These are phyloP conservation scores for Epizoanthus scotinus DNA, from an alignment of 92 coral and sea anemone species.

Conservation along the genomic window DNA sequence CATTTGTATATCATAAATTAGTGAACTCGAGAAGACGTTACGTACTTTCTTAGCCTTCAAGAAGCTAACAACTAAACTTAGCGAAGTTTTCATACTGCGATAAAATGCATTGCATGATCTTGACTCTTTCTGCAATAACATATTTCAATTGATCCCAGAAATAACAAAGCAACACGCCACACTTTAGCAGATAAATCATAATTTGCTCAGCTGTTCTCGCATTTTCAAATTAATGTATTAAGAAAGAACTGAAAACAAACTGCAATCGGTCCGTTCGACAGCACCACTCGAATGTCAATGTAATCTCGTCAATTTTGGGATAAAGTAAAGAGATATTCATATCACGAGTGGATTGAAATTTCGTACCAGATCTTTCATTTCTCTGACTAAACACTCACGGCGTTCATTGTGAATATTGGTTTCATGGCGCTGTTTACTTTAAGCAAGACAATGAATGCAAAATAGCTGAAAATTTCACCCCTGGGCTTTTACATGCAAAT, in stretches of 20 bases:
- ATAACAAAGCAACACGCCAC: not conserved
- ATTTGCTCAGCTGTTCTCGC: constrained; percentile 24
- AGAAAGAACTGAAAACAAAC: not conserved
- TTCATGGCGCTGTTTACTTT: constrained; percentile 4
- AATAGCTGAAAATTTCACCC: constrained; percentile 16
- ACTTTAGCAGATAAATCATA: not conserved
- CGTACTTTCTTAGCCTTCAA: too few relatives aligned
- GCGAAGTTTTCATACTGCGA: too few relatives aligned
- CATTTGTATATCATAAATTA: too few relatives aligned
- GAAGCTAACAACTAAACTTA: too few relatives aligned
- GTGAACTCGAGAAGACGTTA: too few relatives aligned
- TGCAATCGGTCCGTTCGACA: not conserved
- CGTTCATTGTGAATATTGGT: not conserved
- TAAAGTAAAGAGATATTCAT: not conserved
- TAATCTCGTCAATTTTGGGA: not conserved
- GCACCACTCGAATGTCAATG: not conserved
- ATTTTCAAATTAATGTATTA: not conserved
- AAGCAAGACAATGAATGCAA: constrained; percentile 19
- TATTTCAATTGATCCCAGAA: not conserved
- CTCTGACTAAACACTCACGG: not conserved
- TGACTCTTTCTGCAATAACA: too few relatives aligned
- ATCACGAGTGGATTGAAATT: not conserved
- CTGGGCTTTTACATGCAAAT: constrained; percentile 34
- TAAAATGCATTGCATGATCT: too few relatives aligned
- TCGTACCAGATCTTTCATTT: not conserved